Evolutionary conservation across 2,888 invertebrate species (phyloP), one percentile per base, ranked within the genome.

Genomic region (Tridacna crocea): DNA sequence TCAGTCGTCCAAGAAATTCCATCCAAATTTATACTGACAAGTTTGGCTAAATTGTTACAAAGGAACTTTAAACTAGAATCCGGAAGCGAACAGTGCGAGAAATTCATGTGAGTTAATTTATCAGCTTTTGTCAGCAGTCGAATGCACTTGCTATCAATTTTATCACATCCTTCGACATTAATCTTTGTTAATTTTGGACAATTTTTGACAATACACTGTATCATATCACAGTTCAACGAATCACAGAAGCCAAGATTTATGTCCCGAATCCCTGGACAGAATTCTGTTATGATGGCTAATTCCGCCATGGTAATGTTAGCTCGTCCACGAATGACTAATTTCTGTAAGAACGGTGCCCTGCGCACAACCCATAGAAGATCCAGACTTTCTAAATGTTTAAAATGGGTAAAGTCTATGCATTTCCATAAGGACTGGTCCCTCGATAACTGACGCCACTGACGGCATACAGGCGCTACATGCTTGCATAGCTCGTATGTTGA

Each of bases 221-320:
- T 76, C 80, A 90, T 87, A 27, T 73, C 75, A 77, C 78, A 65
- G 68, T 75, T 88, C 3, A 91, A 65, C 26, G 75, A 78, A 72
- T 84, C 80, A 85, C 90, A 90, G 81, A 91, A 91, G 0, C 90
- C 91, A 46, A 91, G 72, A 74, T 91, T 87, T 61, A 91, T 77
- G 22, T 89, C 81, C 22, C 79, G 80, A 58, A 91, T 68, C 36
- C 72, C 72, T 8, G 87, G 87, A 72, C 89, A 89, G 66, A 70
- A 84, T 63, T 88, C 82, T 13, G 89, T 80, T 58, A 90, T 77
- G n/a, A 89, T 87, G 13, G 87, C 82, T 46, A 90, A 80, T 66
- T 90, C 91, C 3, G 87, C 82, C 36, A 77, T 75, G 22, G 83
- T 82, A 13, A 91, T 75, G 15, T 80, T 76, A 11, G 84, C 70